Conservation (phyloP, 2,797 vertebrate species). For the Aldrovandia affinis region DNA sequence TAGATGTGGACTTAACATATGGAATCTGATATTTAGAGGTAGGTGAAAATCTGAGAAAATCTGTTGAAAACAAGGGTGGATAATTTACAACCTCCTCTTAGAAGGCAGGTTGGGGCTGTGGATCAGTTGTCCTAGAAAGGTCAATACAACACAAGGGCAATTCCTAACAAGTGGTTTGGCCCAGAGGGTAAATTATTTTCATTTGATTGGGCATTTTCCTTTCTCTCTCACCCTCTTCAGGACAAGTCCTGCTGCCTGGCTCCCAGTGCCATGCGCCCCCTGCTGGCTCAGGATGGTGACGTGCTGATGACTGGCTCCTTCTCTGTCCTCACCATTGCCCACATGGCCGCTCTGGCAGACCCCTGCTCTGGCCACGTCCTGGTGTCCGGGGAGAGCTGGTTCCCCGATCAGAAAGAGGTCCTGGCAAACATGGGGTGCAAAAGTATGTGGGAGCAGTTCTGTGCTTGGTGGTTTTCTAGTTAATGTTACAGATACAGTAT, state of each 20-base stretch:
- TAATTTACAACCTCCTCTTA: no score
- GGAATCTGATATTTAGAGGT: no score
- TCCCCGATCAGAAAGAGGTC: slow-evolving; percentile 65
- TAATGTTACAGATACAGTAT: neutral
- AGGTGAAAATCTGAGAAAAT: no score
- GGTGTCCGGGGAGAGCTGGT: slow-evolving; percentile 77
- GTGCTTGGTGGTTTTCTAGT: neutral
- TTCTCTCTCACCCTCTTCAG: slow-evolving; percentile 60
- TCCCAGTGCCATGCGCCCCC: slow-evolving; percentile 74
- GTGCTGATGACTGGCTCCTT: slow-evolving; percentile 80
- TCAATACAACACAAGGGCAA: no score
- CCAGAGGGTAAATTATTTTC: no score
- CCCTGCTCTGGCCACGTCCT: slow-evolving; percentile 67
- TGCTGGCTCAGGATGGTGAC: slow-evolving; percentile 76
- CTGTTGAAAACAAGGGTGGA: no score
- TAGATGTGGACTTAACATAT: no score
- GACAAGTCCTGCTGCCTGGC: slow-evolving; percentile 88
- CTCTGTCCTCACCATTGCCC: slow-evolving; percentile 82
- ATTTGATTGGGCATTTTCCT: no score
- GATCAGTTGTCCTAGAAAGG: no score
- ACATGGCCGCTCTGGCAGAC: slow-evolving; percentile 73
- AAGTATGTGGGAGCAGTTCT: slow-evolving; percentile 74
- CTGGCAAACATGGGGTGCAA: slow-evolving; percentile 77
- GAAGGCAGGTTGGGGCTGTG: no score
- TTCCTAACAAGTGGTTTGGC: no score